A percentile compares a stretch with the other conserved stretches of the same genome.
Evolutionary conservation across 2,888 invertebrate species (phyloP).

Genomic region (Philaethria dido): DNA sequence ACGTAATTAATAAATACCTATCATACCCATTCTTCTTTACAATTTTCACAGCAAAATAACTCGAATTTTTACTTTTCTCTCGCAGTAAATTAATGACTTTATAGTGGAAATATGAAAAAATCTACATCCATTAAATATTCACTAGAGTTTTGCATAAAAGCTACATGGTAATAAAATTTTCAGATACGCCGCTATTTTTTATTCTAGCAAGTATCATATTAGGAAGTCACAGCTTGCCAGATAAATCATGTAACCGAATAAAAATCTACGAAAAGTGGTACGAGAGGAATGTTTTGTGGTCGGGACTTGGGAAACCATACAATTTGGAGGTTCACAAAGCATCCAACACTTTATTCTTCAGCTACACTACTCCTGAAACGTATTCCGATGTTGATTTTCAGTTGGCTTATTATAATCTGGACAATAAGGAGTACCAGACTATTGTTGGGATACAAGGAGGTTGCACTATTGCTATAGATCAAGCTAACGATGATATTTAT

Average conservation of each 20-base stretch:
- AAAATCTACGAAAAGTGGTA: slow-evolving; percentile 60
- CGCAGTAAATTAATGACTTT: slow-evolving; percentile 16
- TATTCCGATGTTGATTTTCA: slow-evolving; percentile 65
- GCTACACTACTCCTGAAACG: slow-evolving; percentile 57
- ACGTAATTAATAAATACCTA: not conserved
- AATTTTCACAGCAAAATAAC: not conserved
- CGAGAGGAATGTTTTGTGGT: slow-evolving; percentile 56
- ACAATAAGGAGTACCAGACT: slow-evolving; percentile 54
- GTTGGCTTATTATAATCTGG: slow-evolving; percentile 57
- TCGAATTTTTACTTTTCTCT: not conserved
- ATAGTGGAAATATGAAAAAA: slow-evolving; percentile 15
- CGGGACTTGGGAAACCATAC: slow-evolving; percentile 56
- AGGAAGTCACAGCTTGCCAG: slow-evolving; percentile 39
- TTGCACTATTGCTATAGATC: slow-evolving; percentile 63
- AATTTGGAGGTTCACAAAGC: slow-evolving; percentile 60
- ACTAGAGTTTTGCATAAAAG: slow-evolving; percentile 18
- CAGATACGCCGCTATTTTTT: slow-evolving; percentile 34
- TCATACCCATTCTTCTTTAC: not conserved
- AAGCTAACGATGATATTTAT: slow-evolving; percentile 59
- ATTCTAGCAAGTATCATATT: slow-evolving; percentile 12
- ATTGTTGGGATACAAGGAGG: slow-evolving; percentile 65
- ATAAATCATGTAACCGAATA: slow-evolving; percentile 55
- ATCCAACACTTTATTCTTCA: slow-evolving; percentile 63
- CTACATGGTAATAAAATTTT: slow-evolving; percentile 22
- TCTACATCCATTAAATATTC: slow-evolving; percentile 12